Evolutionary conservation across 2,113 vertebrate genomes (phyloP).

Genomic region (Sciurus niger): DNA sequence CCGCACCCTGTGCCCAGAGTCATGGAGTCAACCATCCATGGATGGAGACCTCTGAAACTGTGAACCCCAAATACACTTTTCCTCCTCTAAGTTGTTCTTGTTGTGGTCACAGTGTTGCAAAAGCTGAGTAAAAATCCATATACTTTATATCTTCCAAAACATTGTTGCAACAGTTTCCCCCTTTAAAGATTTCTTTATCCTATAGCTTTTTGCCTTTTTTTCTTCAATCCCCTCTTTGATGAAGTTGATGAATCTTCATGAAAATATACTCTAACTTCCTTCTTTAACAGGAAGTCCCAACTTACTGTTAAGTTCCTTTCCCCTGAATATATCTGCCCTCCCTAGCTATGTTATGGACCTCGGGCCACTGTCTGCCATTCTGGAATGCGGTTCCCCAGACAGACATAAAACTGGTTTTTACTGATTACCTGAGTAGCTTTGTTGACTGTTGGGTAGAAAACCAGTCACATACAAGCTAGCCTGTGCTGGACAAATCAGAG

Average conservation of each 20-base stretch:
- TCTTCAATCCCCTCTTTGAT: not conserved
- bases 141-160: not conserved
- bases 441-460: not conserved
- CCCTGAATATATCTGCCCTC: not conserved
- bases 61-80: too few relatives aligned
- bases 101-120: too few relatives aligned
- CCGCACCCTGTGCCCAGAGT: too few relatives aligned
- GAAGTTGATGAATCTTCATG: not conserved
- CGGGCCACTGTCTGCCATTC: not conserved
- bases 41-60: too few relatives aligned
- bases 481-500: not conserved
- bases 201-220: not conserved
- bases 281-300: not conserved
- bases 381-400: not conserved
- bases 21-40: too few relatives aligned
- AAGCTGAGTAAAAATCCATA: not conserved
- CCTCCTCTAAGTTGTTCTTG: too few relatives aligned
- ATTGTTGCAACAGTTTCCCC: too few relatives aligned
- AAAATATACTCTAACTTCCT: not conserved
- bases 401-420: not conserved
- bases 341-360: not conserved
- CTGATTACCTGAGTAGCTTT: not conserved
- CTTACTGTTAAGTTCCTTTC: not conserved
- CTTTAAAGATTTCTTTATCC: not conserved
- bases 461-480: not conserved